A percentile compares a stretch with the other conserved stretches of the same genome.
Evolutionary conservation across 2,888 invertebrate genomes (phyloP).

Genomic region (Lasioglossum zephyrum): DNA sequence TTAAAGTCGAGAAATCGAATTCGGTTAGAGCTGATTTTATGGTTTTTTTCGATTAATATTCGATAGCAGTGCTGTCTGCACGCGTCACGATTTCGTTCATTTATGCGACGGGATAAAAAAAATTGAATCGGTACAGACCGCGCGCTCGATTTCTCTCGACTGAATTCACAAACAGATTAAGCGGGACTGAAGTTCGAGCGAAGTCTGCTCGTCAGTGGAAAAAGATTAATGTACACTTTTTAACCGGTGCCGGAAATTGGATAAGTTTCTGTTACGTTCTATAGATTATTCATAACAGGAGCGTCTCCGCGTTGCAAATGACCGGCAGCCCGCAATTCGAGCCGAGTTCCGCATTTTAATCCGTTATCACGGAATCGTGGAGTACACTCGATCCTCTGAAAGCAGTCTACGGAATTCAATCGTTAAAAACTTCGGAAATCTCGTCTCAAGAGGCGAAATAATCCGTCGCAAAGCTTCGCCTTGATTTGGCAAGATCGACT

Average conservation of each 20-base stretch:
- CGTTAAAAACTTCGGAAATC: conserved; percentile 25
- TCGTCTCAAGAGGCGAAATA: not conserved
- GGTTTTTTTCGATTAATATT: not conserved
- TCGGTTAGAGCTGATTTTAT: not conserved
- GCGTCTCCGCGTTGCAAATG: conserved; percentile 20
- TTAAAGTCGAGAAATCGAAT: not conserved
- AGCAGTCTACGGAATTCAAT: conserved; percentile 1
- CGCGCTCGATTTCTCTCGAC: not conserved
- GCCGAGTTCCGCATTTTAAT: not conserved
- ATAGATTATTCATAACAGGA: conserved; percentile 19
- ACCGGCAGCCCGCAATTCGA: not conserved
- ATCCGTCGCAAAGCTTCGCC: conserved; percentile 9
- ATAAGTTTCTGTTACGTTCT: conserved; percentile 42
- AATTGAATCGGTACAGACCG: not conserved
- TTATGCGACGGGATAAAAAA: not conserved
- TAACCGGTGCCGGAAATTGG: conserved; percentile 40
- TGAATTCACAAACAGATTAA: conserved; percentile 32
- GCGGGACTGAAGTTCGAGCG: conserved; percentile 16
- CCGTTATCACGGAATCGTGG: conserved; percentile 19
- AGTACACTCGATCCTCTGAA: conserved; percentile 6
- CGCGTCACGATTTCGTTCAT: conserved; percentile 10
- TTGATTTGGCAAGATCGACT: conserved; percentile 15
- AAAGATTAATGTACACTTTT: conserved; percentile 53
- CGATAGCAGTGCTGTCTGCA: not conserved
- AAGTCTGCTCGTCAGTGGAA: conserved; percentile 26